Conservation (phyloP, 2,113 vertebrate genomes). For the Cochlearius cochlearius region DNA sequence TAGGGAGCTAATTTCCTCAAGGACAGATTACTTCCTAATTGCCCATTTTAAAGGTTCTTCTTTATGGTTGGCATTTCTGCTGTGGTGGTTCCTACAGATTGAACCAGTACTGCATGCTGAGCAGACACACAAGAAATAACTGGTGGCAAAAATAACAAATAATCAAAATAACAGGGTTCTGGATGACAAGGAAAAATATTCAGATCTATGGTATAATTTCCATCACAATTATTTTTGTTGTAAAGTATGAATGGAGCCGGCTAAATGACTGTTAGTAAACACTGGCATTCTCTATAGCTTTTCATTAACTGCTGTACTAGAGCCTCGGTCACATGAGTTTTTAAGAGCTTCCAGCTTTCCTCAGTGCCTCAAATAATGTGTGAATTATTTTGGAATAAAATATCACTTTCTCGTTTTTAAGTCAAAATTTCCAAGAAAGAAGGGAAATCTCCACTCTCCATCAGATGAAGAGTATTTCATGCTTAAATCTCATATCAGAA, state of each 20-base stretch:
- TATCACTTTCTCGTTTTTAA: background rate
- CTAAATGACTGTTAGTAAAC: constrained; percentile 10
- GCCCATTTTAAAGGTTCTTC: constrained; percentile 36
- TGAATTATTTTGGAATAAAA: background rate
- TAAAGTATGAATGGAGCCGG: background rate
- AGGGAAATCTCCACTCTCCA: background rate
- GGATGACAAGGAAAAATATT: background rate
- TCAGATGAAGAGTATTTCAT: constrained; percentile 9
- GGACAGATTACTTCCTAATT: constrained; percentile 46
- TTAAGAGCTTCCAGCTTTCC: background rate
- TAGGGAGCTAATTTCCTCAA: constrained; percentile 25
- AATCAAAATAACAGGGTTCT: background rate
- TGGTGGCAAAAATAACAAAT: background rate
- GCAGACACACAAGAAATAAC: background rate
- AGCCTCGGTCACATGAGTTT: background rate
- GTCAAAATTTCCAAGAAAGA: background rate
- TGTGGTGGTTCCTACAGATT: background rate
- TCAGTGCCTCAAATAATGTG: background rate
- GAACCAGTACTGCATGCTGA: background rate
- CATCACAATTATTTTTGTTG: background rate
- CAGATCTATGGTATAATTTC: background rate
- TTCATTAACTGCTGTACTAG: background rate
- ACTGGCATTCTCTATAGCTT: background rate
- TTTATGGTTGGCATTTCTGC: constrained; percentile 10
- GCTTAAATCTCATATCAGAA: background rate